Conservation (phyloP, 2,797 vertebrate genomes). For the Naso thynnoides region DNA sequence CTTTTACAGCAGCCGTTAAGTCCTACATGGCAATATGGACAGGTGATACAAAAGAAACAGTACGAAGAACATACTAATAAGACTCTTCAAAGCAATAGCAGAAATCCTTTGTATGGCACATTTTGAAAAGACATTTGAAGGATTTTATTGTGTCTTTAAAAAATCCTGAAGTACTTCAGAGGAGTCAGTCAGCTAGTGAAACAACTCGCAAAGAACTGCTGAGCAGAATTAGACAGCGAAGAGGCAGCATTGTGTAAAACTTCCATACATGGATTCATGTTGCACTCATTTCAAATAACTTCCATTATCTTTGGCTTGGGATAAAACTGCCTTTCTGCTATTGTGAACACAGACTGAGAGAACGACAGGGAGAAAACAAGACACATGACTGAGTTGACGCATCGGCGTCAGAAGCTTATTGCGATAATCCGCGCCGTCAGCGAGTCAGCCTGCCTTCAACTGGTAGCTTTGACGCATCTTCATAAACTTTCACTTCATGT, state of each 20-base stretch:
- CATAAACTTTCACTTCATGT: slow-evolving; percentile 55
- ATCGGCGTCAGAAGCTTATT: slow-evolving; percentile 26
- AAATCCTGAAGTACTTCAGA: slow-evolving; percentile 24
- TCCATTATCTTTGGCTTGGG: slow-evolving; percentile 6
- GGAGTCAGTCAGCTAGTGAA: slow-evolving; percentile 18
- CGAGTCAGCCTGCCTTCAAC: slow-evolving; percentile 36
- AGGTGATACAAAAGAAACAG: slow-evolving; percentile 34
- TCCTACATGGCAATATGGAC: slow-evolving; percentile 21
- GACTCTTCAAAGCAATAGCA: slow-evolving; percentile 47
- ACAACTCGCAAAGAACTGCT: neutral
- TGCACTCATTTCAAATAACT: slow-evolving; percentile 11
- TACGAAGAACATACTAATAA: slow-evolving; percentile 44
- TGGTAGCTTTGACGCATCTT: slow-evolving; percentile 37
- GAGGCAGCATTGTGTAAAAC: slow-evolving; percentile 14
- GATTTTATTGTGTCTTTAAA: slow-evolving; percentile 30
- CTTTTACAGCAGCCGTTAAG: slow-evolving; percentile 4
- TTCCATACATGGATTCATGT: neutral
- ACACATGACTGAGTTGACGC: slow-evolving; percentile 12
- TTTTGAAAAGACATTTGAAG: slow-evolving; percentile 35
- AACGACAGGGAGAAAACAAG: slow-evolving; percentile 18
- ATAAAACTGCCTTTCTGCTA: slow-evolving; percentile 8
- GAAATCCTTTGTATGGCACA: slow-evolving; percentile 23
- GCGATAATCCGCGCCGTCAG: slow-evolving; percentile 32
- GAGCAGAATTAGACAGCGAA: slow-evolving; percentile 13
- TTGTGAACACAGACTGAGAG: neutral